Percentiles rank a stretch among this genome's conserved stretches.
Evolutionary conservation across 92 coral and sea anemone genomes (phyloP).

Genomic region (Zoanthus sansibaricus): DNA sequence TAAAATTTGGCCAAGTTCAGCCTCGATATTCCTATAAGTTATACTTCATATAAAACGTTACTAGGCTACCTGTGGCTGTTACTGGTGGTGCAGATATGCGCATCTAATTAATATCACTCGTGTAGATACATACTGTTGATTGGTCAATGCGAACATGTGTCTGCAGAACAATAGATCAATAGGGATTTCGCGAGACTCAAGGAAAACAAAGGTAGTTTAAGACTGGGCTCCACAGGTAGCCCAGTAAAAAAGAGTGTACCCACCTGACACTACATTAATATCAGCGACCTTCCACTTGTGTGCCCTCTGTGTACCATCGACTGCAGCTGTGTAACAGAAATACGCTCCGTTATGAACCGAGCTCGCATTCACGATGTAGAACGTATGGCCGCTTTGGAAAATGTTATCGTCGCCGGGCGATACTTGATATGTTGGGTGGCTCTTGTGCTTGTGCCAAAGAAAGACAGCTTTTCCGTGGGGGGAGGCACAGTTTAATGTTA

Average conservation of each 20-base stretch:
- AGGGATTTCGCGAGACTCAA: no score
- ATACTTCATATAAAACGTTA: no score
- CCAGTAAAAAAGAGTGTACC: neutral
- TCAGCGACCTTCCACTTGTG: slow-evolving; percentile 35
- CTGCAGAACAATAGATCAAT: no score
- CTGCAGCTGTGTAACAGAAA: slow-evolving; percentile 22
- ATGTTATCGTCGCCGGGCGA: neutral
- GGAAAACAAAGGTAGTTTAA: no score
- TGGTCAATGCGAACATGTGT: no score
- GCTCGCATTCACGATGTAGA: slow-evolving; percentile 1
- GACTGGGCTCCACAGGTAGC: no score
- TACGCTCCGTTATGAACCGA: slow-evolving; percentile 28
- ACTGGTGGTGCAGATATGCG: no score
- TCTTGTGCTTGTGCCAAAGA: slow-evolving; percentile 41
- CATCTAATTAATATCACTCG: no score
- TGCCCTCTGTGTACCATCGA: neutral
- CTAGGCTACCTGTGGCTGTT: no score
- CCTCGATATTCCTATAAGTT: no score
- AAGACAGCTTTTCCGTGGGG: slow-evolving; percentile 8
- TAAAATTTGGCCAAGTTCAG: no score
- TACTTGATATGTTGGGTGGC: slow-evolving; percentile 30
- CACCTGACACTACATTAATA: slow-evolving; percentile 31
- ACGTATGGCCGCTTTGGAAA: slow-evolving; percentile 4
- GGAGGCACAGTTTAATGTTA: slow-evolving; percentile 26
- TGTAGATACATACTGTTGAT: no score